A percentile compares a stretch with the other conserved stretches of the same genome.
These are phyloP conservation scores for Cochlearius cochlearius DNA, from an alignment of 2,113 vertebrate species.

Conservation along the genomic window DNA sequence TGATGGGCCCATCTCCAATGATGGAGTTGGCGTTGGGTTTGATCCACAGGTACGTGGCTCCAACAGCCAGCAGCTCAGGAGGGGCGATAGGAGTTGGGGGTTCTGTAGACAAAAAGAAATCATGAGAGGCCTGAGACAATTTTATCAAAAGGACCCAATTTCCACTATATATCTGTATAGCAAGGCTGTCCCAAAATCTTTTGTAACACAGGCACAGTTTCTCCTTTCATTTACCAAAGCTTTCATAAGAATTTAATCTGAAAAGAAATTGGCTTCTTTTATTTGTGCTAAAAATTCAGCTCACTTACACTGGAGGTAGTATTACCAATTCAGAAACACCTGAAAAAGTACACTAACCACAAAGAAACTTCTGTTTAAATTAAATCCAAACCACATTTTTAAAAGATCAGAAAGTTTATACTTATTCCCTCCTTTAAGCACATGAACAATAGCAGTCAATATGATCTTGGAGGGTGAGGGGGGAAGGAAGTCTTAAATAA, in stretches of 20 bases:
- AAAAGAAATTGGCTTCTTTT: background rate
- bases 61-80: slow-evolving; percentile 90
- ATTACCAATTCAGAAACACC: background rate
- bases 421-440: background rate
- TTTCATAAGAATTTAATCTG: background rate
- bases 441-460: background rate
- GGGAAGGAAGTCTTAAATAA: background rate
- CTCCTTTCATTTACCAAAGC: background rate
- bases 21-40: slow-evolving; percentile 98
- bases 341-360: background rate
- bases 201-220: background rate
- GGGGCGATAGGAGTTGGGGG: slow-evolving; percentile 95
- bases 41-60: slow-evolving; percentile 97
- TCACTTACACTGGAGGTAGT: background rate
- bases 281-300: background rate
- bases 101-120: slow-evolving; percentile 70
- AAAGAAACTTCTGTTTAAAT: background rate
- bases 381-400: background rate
- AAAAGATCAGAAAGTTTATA: background rate
- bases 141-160: background rate
- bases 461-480: background rate
- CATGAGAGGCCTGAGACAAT: background rate
- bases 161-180: fast-evolving
- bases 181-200: background rate
- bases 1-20: slow-evolving; percentile 96